Percentiles rank a stretch among this genome's conserved stretches.
phyloP scores from a whole-genome alignment of 2,888 invertebrate species.

The Corythucha ciliata region DNA sequence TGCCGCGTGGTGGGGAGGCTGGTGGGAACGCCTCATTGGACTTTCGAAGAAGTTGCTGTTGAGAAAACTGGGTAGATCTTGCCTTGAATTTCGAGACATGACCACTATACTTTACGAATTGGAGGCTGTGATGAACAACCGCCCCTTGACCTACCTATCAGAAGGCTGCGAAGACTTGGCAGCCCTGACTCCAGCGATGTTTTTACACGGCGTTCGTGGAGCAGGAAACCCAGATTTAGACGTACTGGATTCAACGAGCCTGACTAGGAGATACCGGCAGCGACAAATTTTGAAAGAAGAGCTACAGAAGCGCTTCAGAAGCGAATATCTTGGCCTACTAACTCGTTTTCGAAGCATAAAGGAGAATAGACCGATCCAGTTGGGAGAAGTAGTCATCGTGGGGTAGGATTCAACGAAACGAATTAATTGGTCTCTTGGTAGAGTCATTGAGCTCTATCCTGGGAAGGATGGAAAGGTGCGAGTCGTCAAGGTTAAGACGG shows the following conservation, averaged over 20 bases:
- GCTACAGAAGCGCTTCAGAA: slow-evolving; percentile 1
- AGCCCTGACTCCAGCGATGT: slow-evolving; percentile 23
- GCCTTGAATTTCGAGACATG: neutral
- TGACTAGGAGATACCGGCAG: neutral
- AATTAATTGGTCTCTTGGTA: too few relatives aligned
- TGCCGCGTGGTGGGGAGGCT: slow-evolving; percentile 31
- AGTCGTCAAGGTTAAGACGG: too few relatives aligned
- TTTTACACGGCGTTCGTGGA: slow-evolving; percentile 3
- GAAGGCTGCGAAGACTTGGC: slow-evolving; percentile 8
- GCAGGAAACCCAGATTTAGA: slow-evolving; percentile 7
- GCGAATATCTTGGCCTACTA: neutral
- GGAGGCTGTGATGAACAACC: slow-evolving; percentile 15
- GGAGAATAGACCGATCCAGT: too few relatives aligned
- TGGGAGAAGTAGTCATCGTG: too few relatives aligned
- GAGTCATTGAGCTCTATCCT: too few relatives aligned
- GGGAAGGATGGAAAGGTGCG: too few relatives aligned
- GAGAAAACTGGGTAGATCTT: slow-evolving; percentile 18
- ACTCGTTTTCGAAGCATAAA: too few relatives aligned
- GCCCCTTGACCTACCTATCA: slow-evolving; percentile 25
- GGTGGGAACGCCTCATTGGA: slow-evolving; percentile 37
- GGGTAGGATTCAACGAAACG: too few relatives aligned
- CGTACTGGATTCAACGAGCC: slow-evolving; percentile 11
- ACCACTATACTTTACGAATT: slow-evolving; percentile 1
- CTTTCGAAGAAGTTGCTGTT: slow-evolving; percentile 22
- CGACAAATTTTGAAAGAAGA: neutral